Evolutionary conservation across 2,888 invertebrate genomes (phyloP).

Genomic region (Leptopilina drosophilae): DNA sequence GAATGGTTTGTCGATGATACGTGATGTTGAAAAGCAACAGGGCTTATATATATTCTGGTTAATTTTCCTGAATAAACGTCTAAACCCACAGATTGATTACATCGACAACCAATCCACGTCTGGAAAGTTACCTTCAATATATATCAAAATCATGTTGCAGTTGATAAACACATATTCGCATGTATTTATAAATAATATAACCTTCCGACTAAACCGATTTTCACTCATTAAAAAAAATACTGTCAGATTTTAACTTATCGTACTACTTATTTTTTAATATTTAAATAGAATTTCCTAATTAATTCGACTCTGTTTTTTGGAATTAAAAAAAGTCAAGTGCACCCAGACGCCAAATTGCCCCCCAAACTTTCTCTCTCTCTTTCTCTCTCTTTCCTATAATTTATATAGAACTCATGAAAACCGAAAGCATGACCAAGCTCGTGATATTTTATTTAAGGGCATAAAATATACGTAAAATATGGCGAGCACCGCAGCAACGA

Average conservation of each 20-base stretch:
- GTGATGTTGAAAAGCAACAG: conserved; percentile 47
- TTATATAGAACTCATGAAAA: conserved; percentile 32
- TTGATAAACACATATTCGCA: not conserved
- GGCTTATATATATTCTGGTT: conserved; percentile 56
- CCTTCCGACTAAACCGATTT: too few species aligned
- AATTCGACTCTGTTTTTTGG: too few species aligned
- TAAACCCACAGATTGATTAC: conserved; percentile 59
- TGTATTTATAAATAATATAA: not conserved
- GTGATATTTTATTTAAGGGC: conserved; percentile 36
- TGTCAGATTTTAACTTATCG: too few species aligned
- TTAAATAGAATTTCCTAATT: too few species aligned
- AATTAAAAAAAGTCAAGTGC: too few species aligned
- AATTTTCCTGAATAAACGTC: conserved; percentile 65
- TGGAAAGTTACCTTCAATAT: not conserved
- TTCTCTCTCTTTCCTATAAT: not conserved
- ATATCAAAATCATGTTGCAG: not conserved
- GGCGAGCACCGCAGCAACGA: conserved; percentile 9
- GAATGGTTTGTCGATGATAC: not conserved
- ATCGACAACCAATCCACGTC: conserved; percentile 30
- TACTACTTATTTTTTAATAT: too few species aligned
- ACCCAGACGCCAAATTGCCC: too few species aligned
- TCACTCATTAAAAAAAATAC: too few species aligned
- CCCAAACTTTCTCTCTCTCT: too few species aligned
- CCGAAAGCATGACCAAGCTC: conserved; percentile 17
- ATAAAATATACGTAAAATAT: conserved; percentile 39